Evolutionary conservation across 1,140 invertebrate species (phyloP).

Genomic region (Camponotus vicinus): DNA sequence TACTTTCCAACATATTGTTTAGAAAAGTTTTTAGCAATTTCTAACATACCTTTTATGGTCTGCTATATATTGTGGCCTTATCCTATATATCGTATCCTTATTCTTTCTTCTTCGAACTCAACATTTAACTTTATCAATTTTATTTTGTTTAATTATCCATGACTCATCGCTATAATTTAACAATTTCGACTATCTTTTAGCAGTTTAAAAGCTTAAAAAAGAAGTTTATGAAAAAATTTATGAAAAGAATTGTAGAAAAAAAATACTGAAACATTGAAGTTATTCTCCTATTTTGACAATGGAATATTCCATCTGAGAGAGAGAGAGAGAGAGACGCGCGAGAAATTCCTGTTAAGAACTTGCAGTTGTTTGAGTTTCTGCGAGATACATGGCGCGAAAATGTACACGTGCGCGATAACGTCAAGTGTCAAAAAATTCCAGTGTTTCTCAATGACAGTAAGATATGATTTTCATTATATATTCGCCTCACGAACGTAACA

Average conservation of each 20-base stretch:
- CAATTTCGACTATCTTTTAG: too few relatives aligned
- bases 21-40: too few relatives aligned
- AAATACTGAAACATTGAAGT: neutral
- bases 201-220: too few relatives aligned
- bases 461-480: neutral
- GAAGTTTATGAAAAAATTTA: too few relatives aligned
- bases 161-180: neutral
- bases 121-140: neutral
- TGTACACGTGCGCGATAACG: neutral
- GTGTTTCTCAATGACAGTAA: neutral
- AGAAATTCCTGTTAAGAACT: neutral
- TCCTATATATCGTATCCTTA: neutral
- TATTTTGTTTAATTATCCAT: neutral
- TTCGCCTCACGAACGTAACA: neutral
- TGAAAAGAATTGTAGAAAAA: too few relatives aligned
- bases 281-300: neutral
- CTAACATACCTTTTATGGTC: neutral
- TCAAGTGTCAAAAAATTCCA: neutral
- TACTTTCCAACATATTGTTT: neutral
- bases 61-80: neutral
- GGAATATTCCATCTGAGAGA: neutral
- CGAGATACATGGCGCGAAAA: constrained; percentile 14
- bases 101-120: neutral
- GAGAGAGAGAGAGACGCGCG: neutral
- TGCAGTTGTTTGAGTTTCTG: neutral